Conservation (phyloP, 2,797 vertebrate species). For the Acomys russatus region DNA sequence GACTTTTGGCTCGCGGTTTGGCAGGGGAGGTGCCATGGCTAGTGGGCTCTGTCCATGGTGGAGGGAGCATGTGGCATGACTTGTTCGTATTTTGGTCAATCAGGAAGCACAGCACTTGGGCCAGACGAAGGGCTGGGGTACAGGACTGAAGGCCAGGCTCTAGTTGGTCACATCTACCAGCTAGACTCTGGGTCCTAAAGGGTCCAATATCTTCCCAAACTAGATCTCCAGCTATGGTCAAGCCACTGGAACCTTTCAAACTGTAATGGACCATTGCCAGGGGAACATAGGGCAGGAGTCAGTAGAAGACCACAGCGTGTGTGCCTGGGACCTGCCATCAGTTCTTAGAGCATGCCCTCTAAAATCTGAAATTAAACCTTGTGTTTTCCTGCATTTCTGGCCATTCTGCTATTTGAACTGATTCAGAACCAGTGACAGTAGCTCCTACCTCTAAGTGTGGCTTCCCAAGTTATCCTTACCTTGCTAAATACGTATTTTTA, state of each 20-base stretch:
- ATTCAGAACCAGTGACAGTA: background rate
- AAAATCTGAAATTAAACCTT: background rate
- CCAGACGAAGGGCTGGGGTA: background rate
- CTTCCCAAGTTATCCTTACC: no score
- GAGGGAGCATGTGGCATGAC: background rate
- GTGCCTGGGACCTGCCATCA: fast-evolving
- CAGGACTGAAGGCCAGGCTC: background rate
- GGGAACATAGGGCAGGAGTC: background rate
- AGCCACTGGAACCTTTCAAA: background rate
- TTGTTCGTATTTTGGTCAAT: background rate
- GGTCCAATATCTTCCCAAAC: background rate
- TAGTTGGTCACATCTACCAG: background rate
- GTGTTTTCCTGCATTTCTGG: background rate
- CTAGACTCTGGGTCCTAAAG: background rate
- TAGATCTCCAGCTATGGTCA: background rate
- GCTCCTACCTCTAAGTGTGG: fast-evolving
- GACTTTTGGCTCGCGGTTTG: background rate
- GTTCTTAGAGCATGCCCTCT: background rate
- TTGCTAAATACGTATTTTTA: background rate
- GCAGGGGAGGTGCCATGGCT: background rate
- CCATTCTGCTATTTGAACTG: background rate
- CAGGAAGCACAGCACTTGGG: background rate
- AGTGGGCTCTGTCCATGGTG: background rate
- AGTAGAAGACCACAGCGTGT: background rate
- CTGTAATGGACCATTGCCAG: background rate